Evolutionary conservation across 2,797 vertebrate species (phyloP).

Genomic region (Ctenochaetus hawaiiensis): DNA sequence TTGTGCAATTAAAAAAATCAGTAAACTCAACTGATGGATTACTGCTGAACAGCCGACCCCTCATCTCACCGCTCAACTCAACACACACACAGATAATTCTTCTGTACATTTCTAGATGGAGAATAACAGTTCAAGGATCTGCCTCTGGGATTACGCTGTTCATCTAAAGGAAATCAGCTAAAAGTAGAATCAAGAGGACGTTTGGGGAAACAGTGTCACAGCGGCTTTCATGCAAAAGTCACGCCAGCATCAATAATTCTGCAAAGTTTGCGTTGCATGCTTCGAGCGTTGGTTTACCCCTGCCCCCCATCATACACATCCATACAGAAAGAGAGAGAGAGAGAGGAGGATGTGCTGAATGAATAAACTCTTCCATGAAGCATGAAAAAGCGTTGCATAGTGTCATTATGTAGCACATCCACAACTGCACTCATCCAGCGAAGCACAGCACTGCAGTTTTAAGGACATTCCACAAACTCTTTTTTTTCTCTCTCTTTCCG

Average conservation of each 20-base stretch:
- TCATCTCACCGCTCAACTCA: neutral
- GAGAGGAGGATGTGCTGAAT: conserved; percentile 41
- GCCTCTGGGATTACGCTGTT: conserved; percentile 16
- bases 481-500: neutral
- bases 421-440: conserved; percentile 33
- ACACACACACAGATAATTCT: neutral
- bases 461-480: neutral
- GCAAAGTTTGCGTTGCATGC: conserved; percentile 33
- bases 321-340: conserved; percentile 20
- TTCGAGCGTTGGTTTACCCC: conserved; percentile 8
- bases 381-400: conserved; percentile 67
- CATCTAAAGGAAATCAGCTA: conserved; percentile 5
- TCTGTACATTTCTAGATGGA: conserved; percentile 20
- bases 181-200: conserved; percentile 15
- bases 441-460: conserved; percentile 37
- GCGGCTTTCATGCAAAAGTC: conserved; percentile 33
- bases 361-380: conserved; percentile 61
- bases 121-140: conserved; percentile 29
- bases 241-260: conserved; percentile 66
- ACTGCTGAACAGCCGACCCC: neutral
- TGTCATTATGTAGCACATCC: conserved; percentile 61
- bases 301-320: conserved; percentile 29
- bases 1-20: neutral
- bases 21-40: neutral
- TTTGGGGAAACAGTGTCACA: conserved; percentile 19